phyloP scores from a whole-genome alignment of 2,797 vertebrate genomes.

The Staurois parvus region DNA sequence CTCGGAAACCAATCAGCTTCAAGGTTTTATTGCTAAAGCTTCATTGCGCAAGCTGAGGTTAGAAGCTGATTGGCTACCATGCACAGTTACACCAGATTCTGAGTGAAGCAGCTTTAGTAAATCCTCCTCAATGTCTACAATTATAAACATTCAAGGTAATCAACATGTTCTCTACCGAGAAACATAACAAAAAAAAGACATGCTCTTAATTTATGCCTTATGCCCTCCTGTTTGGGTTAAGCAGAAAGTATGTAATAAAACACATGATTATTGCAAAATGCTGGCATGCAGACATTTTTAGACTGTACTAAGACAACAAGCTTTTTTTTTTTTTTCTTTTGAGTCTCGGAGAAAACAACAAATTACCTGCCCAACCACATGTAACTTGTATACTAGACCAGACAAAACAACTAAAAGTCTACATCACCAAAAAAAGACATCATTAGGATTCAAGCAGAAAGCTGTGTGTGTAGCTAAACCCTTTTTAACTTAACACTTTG shows the following conservation, averaged over 20 bases:
- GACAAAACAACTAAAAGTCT: not conserved
- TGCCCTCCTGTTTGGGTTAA: constrained; percentile 36
- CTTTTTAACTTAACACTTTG: no score
- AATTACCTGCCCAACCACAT: not conserved
- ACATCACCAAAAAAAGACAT: not conserved
- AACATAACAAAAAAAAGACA: not conserved
- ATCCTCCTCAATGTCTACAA: not conserved
- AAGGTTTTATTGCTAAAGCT: no score
- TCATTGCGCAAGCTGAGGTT: no score
- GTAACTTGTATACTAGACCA: not conserved
- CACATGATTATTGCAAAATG: constrained; percentile 62
- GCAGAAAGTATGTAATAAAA: constrained; percentile 30
- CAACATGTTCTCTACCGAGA: not conserved
- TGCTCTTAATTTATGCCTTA: constrained; percentile 25
- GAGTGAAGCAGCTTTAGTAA: no score
- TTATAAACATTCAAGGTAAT: not conserved
- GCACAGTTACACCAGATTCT: no score
- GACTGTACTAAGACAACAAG: constrained; percentile 38
- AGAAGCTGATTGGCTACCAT: no score
- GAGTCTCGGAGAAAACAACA: not conserved
- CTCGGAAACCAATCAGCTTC: no score
- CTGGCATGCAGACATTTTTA: not conserved
- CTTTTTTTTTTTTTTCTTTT: not conserved
- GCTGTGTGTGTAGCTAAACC: not conserved
- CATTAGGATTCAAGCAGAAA: not conserved